phyloP scores from a whole-genome alignment of 2,797 vertebrate genomes.

The Sebastes hubbsi region DNA sequence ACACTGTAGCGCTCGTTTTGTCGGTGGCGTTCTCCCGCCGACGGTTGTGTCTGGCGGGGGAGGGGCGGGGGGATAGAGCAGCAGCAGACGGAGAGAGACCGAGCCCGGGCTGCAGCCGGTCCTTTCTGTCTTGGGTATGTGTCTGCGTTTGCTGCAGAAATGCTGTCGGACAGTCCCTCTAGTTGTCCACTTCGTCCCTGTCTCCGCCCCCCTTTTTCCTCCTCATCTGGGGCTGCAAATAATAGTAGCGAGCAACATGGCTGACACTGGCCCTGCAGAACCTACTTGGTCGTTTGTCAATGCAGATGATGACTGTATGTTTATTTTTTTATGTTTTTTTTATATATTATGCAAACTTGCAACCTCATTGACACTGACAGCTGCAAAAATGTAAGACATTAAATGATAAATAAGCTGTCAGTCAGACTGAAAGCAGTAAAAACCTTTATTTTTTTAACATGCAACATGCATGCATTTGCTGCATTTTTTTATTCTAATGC shows the following conservation, averaged over 20 bases:
- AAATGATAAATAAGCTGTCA: neutral
- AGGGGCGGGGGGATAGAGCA: slow-evolving; percentile 47
- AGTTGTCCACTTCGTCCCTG: neutral
- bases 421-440: neutral
- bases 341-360: neutral
- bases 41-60: slow-evolving; percentile 50
- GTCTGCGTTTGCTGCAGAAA: neutral
- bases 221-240: neutral
- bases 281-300: slow-evolving; percentile 15
- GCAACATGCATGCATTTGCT: neutral
- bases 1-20: slow-evolving; percentile 61
- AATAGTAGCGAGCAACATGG: slow-evolving; percentile 65
- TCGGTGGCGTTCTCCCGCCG: slow-evolving; percentile 62
- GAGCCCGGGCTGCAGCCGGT: slow-evolving; percentile 34
- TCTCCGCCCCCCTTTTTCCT: neutral
- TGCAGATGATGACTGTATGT: slow-evolving; percentile 24
- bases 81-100: slow-evolving; percentile 32
- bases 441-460: neutral
- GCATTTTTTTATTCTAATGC: neutral
- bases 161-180: neutral
- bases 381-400: neutral
- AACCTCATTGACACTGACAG: neutral
- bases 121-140: slow-evolving; percentile 22
- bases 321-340: neutral
- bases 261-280: slow-evolving; percentile 69